A percentile compares a stretch with the other conserved stretches of the same genome.
Evolutionary conservation across 2,797 vertebrate species (phyloP).

Genomic region (Coracias cyanogaster): DNA sequence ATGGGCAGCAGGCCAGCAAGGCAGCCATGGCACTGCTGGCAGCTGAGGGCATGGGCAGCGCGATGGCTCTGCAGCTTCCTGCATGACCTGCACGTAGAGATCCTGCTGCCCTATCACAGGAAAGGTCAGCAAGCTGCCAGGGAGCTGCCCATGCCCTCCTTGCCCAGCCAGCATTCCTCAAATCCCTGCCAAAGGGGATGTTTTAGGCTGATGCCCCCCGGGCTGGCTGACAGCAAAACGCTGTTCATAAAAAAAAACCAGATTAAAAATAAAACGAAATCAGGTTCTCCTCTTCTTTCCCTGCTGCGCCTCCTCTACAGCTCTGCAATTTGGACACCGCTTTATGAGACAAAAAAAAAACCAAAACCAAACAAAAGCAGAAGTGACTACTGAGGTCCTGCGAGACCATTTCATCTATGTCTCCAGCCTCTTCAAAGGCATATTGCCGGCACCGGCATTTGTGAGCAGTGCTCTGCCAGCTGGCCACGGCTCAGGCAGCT

Average conservation of each 20-base stretch:
- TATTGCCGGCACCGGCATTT: background rate
- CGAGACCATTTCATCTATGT: background rate
- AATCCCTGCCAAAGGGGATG: background rate
- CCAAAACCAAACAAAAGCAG: background rate
- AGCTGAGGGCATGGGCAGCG: background rate
- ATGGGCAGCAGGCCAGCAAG: background rate
- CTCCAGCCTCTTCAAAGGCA: slow-evolving; percentile 63
- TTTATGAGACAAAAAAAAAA: background rate
- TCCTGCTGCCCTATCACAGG: background rate
- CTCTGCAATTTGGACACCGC: background rate
- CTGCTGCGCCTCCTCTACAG: background rate
- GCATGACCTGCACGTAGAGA: fast-evolving
- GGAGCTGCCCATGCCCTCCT: background rate
- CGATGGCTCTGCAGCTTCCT: background rate
- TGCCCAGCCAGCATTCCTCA: background rate
- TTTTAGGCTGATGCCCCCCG: background rate
- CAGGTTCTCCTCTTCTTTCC: background rate
- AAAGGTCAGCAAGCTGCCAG: slow-evolving; percentile 33
- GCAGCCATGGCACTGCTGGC: background rate
- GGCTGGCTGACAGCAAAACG: background rate
- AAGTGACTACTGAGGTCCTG: background rate
- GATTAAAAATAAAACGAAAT: background rate
- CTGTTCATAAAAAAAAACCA: background rate
- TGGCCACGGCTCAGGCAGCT: slow-evolving; percentile 2
- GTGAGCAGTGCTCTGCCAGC: slow-evolving; percentile 4